These are phyloP conservation scores for Leuciscus idus DNA, from an alignment of 2,113 vertebrate species.

Conservation along the genomic window DNA sequence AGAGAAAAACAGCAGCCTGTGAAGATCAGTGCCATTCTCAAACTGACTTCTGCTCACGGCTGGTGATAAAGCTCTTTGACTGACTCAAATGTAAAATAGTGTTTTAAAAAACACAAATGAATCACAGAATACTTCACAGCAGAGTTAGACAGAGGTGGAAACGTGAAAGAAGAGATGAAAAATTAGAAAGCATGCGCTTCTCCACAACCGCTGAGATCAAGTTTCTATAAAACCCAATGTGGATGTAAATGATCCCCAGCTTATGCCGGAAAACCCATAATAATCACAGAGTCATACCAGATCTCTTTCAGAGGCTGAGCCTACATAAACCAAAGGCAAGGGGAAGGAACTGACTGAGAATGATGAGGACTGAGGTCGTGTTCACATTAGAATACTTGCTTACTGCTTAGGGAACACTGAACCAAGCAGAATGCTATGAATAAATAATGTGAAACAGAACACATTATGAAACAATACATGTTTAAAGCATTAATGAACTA, in stretches of 20 bases:
- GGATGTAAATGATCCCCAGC: not conserved
- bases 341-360: not conserved
- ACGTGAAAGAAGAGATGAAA: conserved; percentile 31
- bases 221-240: not conserved
- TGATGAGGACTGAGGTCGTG: not conserved
- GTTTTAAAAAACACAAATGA: not conserved
- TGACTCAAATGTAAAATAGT: not conserved
- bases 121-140: not conserved
- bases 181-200: not conserved
- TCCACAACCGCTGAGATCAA: not conserved
- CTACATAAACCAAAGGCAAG: not conserved
- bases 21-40: conserved; percentile 14
- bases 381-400: not conserved
- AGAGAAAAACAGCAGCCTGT: conserved; percentile 56
- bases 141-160: not conserved
- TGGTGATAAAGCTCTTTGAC: not conserved
- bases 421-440: not conserved
- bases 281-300: not conserved
- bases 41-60: not conserved
- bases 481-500: not conserved
- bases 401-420: not conserved
- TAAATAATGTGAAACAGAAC: not conserved
- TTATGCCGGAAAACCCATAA: not conserved
- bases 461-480: not conserved
- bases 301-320: not conserved